Evolutionary conservation across 2,113 vertebrate genomes (phyloP), one percentile per base, ranked within the genome.

Genomic region (Aptenodytes forsteri): DNA sequence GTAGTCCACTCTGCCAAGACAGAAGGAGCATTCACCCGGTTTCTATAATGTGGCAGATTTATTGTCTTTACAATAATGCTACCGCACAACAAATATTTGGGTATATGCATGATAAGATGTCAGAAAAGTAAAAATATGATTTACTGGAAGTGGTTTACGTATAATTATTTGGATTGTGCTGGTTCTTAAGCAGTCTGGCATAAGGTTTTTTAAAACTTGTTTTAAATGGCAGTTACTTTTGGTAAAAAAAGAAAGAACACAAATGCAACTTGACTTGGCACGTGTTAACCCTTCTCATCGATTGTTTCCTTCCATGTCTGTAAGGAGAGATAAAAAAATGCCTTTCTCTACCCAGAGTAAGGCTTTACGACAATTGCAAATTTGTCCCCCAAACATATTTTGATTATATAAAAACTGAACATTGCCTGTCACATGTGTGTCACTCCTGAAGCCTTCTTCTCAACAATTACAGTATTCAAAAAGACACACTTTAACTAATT

Each of bases 1-100:
- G 5, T 99, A 86, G 97, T 99, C 99, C 83, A 99, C 99, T 95
- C 99, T 99, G 94, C 54, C 14, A 9, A 29, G 30, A 40, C n/a
- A 90, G 29, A 84, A 21, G 89, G 40, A 66, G 75, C 52, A 15
- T 22, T 26, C 10, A 61, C 58, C 8, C 1, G 1, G 46, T 13
- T 85, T 67, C 65, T 21, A 5, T 9, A 15, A 5, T 0, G 5
- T 2, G 23, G 56, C 23, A 71, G 34, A 6, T 30, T 52, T n/a
- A 17, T 2, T 16, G 7, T 21, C 38, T 3, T 59, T 5, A 11
- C 2, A 7, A 17, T 20, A 27, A 18, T 3, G 65, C 44, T 5
- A 4, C 30, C 13, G 27, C 16, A 36, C n/a, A 12, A 77, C 9
- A n/a, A 46, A 3, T 2, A 3, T 0, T 44, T 34, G 71, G 20